Base-by-base conservation (phyloP, 2,888 invertebrate species). In the Philereme transversata region DNA sequence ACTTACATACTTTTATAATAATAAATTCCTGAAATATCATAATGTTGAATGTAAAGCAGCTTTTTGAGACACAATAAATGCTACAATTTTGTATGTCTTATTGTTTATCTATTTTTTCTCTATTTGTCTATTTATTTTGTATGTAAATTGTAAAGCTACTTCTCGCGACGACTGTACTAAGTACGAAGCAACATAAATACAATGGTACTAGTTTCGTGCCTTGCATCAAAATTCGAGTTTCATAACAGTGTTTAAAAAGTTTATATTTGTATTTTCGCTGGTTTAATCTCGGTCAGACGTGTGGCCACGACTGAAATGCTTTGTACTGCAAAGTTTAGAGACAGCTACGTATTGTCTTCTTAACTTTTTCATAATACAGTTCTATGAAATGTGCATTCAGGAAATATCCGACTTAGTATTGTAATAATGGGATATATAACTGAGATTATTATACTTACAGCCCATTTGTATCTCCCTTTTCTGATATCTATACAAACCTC, bases 271-370 rank as follows among this genome's bases (percentile, higher is more conserved):
- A 61, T 64, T 69, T 64, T 61, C 46, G 50, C 67, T 53, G 55
- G 65, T 69, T 65, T 65, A 69, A 68, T 69, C 69, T 69, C 62
- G 57, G 62, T 61, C 57, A 65, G 53, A 69, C 67, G 69, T 68
- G 69, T 68, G 62, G 56, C 44, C 34, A 53, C 54, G 58, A 65
- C 62, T 64, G 65, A 65, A 69, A 65, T 67, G 64, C 65, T 64
- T 60, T 59, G 55, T 60, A 57, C 60, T 47, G 58, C 6, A 57
- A 69, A 67, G 60, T 69, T 64, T 60, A 53, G 46, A 54, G 59
- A 62, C 55, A 8, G 11, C 41, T 60, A 43, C 9, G 51, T 60
- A 65, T 65, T 65, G 65, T 67, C 69, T 69, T 65, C 50, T 52
- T 33, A 67, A 62, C 60, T 63, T 57, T 60, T 51, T 35, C 11